Percentiles rank a stretch among this genome's conserved stretches.
These are phyloP conservation scores for Eugnorisma glareosa DNA, from an alignment of 2,888 invertebrate genomes.

Conservation along the genomic window DNA sequence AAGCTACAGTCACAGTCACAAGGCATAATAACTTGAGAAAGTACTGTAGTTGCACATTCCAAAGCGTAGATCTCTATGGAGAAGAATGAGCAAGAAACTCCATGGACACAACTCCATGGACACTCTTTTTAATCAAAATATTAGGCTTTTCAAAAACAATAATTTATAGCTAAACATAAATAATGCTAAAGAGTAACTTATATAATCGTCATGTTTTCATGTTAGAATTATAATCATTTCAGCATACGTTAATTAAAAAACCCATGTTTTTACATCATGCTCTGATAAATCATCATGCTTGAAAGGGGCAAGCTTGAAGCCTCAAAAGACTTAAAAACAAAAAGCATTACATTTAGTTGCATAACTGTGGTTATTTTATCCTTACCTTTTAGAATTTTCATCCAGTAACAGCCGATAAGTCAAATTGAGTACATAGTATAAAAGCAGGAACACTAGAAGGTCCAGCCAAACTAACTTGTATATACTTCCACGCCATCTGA, in stretches of 20 bases:
- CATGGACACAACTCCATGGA: too few relatives aligned
- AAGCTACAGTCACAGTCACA: too few relatives aligned
- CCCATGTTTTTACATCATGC: slow-evolving; percentile 8
- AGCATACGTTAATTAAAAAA: background rate
- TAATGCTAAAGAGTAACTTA: background rate
- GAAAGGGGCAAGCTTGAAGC: slow-evolving; percentile 14
- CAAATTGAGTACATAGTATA: slow-evolving; percentile 95
- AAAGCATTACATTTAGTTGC: background rate
- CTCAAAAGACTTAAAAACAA: background rate
- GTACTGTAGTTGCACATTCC: too few relatives aligned
- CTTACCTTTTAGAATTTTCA: slow-evolving; percentile 93
- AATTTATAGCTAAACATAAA: background rate
- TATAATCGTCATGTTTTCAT: background rate
- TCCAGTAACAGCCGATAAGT: slow-evolving; percentile 94
- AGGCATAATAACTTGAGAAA: too few relatives aligned
- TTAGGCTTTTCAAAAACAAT: background rate
- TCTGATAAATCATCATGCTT: slow-evolving; percentile 25
- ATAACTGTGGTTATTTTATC: slow-evolving; percentile 34
- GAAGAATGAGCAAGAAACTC: too few relatives aligned
- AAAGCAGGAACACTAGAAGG: slow-evolving; percentile 93
- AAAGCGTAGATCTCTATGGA: too few relatives aligned
- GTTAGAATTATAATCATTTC: background rate
- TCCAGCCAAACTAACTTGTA: slow-evolving; percentile 98
- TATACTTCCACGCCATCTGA: slow-evolving; percentile 98
- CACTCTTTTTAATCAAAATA: too few relatives aligned